Evolutionary conservation across 2,888 invertebrate genomes (phyloP).

Genomic region (Pyrrhosoma nymphula): DNA sequence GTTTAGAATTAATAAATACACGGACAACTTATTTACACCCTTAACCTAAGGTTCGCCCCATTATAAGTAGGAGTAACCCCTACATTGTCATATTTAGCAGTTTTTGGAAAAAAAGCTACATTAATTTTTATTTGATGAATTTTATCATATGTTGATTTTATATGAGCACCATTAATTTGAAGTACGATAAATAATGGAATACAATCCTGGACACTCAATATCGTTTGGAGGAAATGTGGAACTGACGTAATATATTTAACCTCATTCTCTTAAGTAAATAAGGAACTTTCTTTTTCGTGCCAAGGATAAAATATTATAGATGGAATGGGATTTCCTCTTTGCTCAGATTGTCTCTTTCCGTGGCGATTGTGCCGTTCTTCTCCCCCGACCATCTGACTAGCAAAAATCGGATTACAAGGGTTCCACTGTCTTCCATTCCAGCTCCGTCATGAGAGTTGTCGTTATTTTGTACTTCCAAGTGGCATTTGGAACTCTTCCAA

Average conservation of each 20-base stretch:
- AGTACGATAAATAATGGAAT: no score
- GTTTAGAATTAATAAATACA: no score
- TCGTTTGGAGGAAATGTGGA: no score
- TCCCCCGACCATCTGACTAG: conserved; percentile 3
- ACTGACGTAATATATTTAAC: neutral
- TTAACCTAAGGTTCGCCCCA: no score
- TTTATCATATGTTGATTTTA: no score
- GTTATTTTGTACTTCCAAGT: conserved; percentile 6
- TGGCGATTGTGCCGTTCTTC: neutral
- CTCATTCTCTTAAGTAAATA: neutral
- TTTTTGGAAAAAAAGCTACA: no score
- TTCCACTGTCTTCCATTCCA: neutral
- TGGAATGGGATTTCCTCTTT: neutral
- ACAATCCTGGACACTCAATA: no score
- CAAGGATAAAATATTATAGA: neutral
- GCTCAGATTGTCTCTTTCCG: neutral
- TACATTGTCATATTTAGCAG: no score
- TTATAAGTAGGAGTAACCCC: no score
- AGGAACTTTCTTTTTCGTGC: neutral
- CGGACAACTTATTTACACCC: no score
- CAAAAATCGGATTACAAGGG: conserved; percentile 1
- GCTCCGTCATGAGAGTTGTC: neutral
- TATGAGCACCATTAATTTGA: no score
- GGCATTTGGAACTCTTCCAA: conserved; percentile 25
- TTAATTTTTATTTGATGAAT: no score